Conservation (phyloP, 2,888 invertebrate genomes). For the Idaea dimidiata region DNA sequence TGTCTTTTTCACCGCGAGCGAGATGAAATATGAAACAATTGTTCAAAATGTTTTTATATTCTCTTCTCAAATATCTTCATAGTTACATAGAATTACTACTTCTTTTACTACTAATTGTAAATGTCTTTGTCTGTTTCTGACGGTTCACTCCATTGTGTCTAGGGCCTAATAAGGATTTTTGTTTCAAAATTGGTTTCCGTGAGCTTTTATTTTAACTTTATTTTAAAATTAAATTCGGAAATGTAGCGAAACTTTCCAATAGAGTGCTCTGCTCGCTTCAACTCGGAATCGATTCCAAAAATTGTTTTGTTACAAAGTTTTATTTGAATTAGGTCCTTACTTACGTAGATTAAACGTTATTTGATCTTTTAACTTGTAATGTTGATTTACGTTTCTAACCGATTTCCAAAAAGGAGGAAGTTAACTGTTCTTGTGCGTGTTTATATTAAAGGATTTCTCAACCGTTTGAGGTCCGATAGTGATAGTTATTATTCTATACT, state of each 20-base stretch:
- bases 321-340: conserved; percentile 7
- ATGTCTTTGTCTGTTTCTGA: neutral
- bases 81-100: neutral
- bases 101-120: neutral
- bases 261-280: neutral
- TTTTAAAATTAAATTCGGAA: conserved; percentile 22
- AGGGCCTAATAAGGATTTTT: conserved; percentile 16
- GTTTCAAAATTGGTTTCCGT: conserved; percentile 22
- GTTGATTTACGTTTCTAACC: neutral
- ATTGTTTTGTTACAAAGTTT: conserved; percentile 10
- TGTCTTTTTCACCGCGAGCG: too few species aligned
- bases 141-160: conserved; percentile 8
- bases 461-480: too few species aligned
- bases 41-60: too few species aligned
- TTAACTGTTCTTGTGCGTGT: too few species aligned
- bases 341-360: conserved; percentile 2
- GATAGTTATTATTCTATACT: too few species aligned
- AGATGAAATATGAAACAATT: too few species aligned
- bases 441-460: too few species aligned
- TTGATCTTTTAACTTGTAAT: neutral
- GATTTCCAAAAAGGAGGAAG: too few species aligned
- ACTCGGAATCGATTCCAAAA: conserved; percentile 9
- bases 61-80: too few species aligned
- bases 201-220: conserved; percentile 21
- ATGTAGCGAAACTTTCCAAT: conserved; percentile 3